phyloP scores from a whole-genome alignment of 2,797 vertebrate species.

The Eulemur rubriventer region DNA sequence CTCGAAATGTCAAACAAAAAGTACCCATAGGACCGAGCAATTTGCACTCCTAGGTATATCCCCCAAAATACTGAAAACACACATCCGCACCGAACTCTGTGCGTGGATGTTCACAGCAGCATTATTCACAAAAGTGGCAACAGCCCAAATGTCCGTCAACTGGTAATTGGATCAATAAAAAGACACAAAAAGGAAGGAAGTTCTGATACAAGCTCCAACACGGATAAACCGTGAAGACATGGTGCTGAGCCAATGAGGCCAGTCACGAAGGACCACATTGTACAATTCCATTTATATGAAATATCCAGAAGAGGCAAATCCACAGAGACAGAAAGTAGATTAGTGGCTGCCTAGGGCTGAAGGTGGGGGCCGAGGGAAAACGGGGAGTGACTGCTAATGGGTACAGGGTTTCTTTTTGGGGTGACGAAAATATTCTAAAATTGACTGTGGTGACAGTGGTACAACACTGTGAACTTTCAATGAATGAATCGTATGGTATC shows the following conservation, averaged over 20 bases:
- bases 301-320: background rate
- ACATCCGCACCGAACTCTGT: background rate
- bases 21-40: background rate
- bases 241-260: background rate
- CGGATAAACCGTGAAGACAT: background rate
- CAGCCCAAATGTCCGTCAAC: background rate
- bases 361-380: background rate
- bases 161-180: background rate
- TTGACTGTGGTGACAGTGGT: background rate
- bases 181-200: background rate
- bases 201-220: background rate
- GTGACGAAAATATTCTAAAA: background rate
- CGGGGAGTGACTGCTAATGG: background rate
- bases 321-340: background rate
- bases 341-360: background rate
- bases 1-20: background rate
- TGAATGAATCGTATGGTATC: background rate
- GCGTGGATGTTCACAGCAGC: background rate
- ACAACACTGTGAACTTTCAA: background rate
- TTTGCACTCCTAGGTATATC: background rate
- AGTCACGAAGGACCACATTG: background rate
- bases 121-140: background rate
- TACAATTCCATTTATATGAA: background rate
- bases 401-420: background rate
- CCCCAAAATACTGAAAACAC: background rate